Evolutionary conservation across 2,797 vertebrate species (phyloP).

Genomic region (Bradypodion pumilum): DNA sequence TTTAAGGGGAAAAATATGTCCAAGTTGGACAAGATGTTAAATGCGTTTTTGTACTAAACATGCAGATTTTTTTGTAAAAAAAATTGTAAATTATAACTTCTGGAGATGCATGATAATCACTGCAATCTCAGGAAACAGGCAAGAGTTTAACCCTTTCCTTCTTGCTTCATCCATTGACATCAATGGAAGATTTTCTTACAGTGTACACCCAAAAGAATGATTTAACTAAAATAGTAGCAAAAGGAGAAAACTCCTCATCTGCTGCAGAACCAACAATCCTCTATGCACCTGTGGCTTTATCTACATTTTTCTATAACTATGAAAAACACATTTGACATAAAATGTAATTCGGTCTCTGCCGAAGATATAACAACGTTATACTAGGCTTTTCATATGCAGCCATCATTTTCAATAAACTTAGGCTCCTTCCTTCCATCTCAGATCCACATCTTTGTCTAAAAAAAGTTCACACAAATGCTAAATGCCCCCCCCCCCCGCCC

Average conservation of each 20-base stretch:
- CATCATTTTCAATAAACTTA: constrained; percentile 9
- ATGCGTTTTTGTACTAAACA: background rate
- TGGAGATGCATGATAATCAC: background rate
- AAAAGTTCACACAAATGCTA: constrained; percentile 68
- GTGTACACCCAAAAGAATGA: background rate
- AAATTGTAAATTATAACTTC: background rate
- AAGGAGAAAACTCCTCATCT: background rate
- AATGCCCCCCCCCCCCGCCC: constrained; percentile 25
- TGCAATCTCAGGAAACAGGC: background rate
- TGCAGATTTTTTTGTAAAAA: background rate
- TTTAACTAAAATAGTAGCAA: background rate
- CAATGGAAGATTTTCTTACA: background rate
- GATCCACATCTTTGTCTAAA: constrained; percentile 64
- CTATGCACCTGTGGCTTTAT: background rate
- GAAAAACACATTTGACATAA: background rate
- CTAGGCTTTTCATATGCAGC: constrained; percentile 31
- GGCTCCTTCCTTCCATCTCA: constrained; percentile 9
- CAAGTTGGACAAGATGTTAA: background rate
- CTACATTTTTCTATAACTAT: background rate
- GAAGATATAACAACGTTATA: no score
- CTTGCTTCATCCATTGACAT: background rate
- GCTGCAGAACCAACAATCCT: background rate
- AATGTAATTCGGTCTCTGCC: background rate
- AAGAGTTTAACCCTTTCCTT: background rate
- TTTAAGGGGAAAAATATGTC: background rate